Base-by-base conservation (phyloP, 2,888 invertebrate species). In the Xestia xanthographa region DNA sequence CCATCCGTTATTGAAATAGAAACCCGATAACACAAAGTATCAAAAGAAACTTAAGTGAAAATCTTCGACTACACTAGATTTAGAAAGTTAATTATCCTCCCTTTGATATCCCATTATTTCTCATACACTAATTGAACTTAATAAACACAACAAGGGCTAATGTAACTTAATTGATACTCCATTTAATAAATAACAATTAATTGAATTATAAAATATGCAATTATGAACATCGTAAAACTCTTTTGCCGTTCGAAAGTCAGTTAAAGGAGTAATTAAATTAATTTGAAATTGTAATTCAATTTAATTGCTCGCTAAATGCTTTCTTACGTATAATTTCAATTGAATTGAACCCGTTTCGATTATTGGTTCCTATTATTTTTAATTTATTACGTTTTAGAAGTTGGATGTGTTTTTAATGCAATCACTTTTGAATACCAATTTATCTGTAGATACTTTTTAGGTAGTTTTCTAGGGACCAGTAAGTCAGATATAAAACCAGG, bases 61-160 rank as follows among this genome's bases (percentile, higher is more conserved):
- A 72, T 41, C 38, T 26, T 62, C 12, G 14, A 68, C 45, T 34
- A 68, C 43, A 70, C 62, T 63, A 65, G 22, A 73, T 60, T 45
- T 45, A 69, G 66, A 69, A 83, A 83, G 71, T 82, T 77, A 84
- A 78, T 80, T 79, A 77, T 20, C 20, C 8, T 48, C 34, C 43
- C 74, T 87, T 88, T 88, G 80, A 87, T 84, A 70, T 77, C 11
- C 60, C 69, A 80, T 85, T 82, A 83, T 75, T 77, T 75, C 79
- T 82, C 67, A 79, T 74, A 78, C 71, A 43, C 76, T 80, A 72
- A 88, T 84, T 80, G 72, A 87, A 82, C 70, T 75, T 78, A 75
- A 88, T 87, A 81, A 85, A 88, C 73, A 84, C n/a, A n/a, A n/a
- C n/a, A n/a, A n/a, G 43, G 68, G 53, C 70, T 80, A 83, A 88